Evolutionary conservation across 2,797 vertebrate species (phyloP).

Genomic region (Hippocampus kuda): DNA sequence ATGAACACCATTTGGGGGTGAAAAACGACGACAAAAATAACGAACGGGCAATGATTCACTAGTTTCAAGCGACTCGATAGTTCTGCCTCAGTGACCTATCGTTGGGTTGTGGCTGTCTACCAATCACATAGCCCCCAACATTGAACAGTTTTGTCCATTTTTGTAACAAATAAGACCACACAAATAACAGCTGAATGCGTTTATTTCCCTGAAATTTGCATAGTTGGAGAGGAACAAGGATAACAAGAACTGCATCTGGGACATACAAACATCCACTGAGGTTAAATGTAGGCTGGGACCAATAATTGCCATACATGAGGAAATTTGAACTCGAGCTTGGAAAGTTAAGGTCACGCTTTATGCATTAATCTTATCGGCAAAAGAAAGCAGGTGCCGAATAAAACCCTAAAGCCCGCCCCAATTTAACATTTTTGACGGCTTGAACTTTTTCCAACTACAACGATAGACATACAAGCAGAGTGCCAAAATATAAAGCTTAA

Average conservation of each 20-base stretch:
- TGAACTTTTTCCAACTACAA: background rate
- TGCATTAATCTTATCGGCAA: background rate
- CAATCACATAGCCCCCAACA: too few relatives aligned
- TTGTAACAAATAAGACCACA: background rate
- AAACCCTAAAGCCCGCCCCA: background rate
- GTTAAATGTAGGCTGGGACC: constrained; percentile 9
- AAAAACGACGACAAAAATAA: too few relatives aligned
- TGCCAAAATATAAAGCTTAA: background rate
- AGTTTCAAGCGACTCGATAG: too few relatives aligned
- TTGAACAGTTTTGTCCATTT: too few relatives aligned
- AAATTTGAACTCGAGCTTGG: background rate
- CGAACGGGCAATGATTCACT: too few relatives aligned
- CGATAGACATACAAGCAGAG: background rate
- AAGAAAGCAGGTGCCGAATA: background rate
- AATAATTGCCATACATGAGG: background rate
- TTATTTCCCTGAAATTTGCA: constrained; percentile 56
- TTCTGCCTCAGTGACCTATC: too few relatives aligned
- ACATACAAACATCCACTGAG: background rate
- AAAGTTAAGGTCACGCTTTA: background rate
- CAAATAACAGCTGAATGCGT: constrained; percentile 27
- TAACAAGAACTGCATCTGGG: constrained; percentile 13
- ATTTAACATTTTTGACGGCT: too few relatives aligned
- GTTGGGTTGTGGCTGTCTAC: too few relatives aligned
- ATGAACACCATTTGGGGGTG: too few relatives aligned
- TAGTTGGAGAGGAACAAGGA: constrained; percentile 36